Evolutionary conservation across 2,113 vertebrate species (phyloP).

Genomic region (Abramis brama): DNA sequence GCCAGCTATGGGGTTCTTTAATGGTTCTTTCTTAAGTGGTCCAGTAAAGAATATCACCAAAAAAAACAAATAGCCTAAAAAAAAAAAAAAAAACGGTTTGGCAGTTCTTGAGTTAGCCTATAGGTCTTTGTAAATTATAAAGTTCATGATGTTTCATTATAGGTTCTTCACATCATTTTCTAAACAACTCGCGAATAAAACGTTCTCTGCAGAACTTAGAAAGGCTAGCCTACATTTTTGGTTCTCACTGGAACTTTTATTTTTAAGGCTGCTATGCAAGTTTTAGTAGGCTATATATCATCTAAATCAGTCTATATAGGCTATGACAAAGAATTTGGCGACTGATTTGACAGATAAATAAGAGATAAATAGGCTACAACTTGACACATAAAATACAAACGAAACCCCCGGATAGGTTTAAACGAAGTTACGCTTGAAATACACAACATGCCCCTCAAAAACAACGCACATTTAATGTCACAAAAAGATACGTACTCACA

Average conservation of each 20-base stretch:
- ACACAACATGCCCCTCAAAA: neutral
- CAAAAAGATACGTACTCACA: conserved; percentile 24
- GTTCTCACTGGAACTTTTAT: neutral
- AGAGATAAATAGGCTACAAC: neutral
- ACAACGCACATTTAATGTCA: neutral
- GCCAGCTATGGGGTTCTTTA: neutral
- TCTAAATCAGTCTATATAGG: neutral
- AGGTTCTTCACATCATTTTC: neutral
- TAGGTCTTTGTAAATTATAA: neutral
- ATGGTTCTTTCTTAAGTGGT: neutral
- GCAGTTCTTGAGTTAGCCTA: neutral
- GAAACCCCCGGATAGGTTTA: neutral
- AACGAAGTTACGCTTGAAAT: neutral
- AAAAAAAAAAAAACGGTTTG: neutral
- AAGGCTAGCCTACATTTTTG: too few relatives aligned
- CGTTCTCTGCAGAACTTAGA: neutral
- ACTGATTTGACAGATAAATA: neutral
- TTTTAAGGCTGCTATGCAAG: neutral
- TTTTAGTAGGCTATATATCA: neutral
- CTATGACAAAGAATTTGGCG: neutral
- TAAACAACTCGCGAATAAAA: neutral
- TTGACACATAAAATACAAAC: neutral
- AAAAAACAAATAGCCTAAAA: neutral
- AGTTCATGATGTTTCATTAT: neutral
- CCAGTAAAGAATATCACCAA: neutral